Percentiles rank a stretch among this genome's conserved stretches.
Conservation (phyloP, 2,888 invertebrate genomes). For the Polietes domitor region DNA sequence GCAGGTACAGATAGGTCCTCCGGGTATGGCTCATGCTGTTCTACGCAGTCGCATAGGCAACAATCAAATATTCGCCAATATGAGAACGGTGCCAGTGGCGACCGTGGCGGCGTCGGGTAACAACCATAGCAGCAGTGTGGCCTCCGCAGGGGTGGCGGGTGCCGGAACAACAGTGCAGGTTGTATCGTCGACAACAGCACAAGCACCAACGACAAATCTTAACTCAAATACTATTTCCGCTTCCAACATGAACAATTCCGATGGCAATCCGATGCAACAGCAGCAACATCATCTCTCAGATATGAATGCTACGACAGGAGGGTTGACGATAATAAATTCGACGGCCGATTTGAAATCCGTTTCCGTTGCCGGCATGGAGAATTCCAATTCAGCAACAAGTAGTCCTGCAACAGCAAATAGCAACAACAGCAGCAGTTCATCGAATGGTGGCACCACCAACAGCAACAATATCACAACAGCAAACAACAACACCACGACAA, state of each 20-base stretch:
- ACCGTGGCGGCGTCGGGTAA: constrained; percentile 72
- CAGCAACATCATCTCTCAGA: constrained; percentile 35
- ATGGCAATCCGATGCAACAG: constrained; percentile 54
- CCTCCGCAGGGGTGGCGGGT: constrained; percentile 34
- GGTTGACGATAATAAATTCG: constrained; percentile 55
- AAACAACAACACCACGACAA: constrained; percentile 75
- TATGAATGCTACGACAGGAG: constrained; percentile 35
- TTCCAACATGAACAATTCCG: constrained; percentile 54
- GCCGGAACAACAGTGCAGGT: constrained; percentile 64
- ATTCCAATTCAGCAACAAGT: constrained; percentile 50
- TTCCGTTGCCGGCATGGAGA: constrained; percentile 59
- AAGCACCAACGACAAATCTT: constrained; percentile 51
- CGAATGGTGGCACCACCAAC: constrained; percentile 64
- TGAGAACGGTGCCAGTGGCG: constrained; percentile 75
- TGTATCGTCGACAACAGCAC: constrained; percentile 46
- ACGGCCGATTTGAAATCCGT: constrained; percentile 58
- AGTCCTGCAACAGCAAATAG: constrained; percentile 60
- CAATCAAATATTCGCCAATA: constrained; percentile 76
- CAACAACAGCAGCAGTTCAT: constrained; percentile 26
- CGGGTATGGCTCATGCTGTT: constrained; percentile 75
- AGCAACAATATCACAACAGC: constrained; percentile 68
- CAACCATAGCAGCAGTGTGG: constrained; percentile 60
- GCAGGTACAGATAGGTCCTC: constrained; percentile 78
- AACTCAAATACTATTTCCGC: constrained; percentile 61
- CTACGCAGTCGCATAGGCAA: constrained; percentile 76